Evolutionary conservation across 2,888 invertebrate species (phyloP).

Genomic region (Cinara cedri): DNA sequence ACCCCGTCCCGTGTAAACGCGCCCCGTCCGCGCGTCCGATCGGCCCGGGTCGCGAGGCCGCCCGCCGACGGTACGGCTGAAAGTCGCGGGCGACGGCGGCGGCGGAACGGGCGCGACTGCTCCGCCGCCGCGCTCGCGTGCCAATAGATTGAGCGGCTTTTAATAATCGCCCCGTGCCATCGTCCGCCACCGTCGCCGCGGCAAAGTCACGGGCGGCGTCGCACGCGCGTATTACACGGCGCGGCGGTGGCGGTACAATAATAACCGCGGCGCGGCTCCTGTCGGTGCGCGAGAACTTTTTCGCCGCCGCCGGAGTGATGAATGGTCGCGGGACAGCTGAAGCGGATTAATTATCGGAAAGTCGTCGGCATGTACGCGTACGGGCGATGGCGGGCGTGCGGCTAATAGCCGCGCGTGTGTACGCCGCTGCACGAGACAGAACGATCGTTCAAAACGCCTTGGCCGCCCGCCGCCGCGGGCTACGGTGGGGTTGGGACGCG

Average conservation of each 20-base stretch:
- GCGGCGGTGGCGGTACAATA: neutral
- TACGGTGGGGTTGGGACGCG: neutral
- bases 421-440: slow-evolving; percentile 5
- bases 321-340: slow-evolving; percentile 37
- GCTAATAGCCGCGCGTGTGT: neutral
- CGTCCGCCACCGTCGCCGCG: neutral
- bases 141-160: slow-evolving; percentile 20
- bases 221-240: neutral
- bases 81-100: too few relatives aligned
- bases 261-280: neutral
- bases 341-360: slow-evolving; percentile 51
- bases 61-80: too few relatives aligned
- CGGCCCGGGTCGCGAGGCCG: too few relatives aligned
- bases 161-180: slow-evolving; percentile 6
- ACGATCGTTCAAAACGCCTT: slow-evolving; percentile 32
- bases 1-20: too few relatives aligned
- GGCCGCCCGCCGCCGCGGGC: neutral
- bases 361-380: too few relatives aligned
- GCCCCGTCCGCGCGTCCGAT: too few relatives aligned
- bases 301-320: slow-evolving; percentile 32
- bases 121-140: neutral
- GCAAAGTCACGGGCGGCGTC: neutral
- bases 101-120: too few relatives aligned
- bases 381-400: too few relatives aligned
- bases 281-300: slow-evolving; percentile 30